Percentiles rank a stretch among this genome's conserved stretches.
phyloP scores from a whole-genome alignment of 1,140 invertebrate genomes.

The Aporrectodea caliginosa region DNA sequence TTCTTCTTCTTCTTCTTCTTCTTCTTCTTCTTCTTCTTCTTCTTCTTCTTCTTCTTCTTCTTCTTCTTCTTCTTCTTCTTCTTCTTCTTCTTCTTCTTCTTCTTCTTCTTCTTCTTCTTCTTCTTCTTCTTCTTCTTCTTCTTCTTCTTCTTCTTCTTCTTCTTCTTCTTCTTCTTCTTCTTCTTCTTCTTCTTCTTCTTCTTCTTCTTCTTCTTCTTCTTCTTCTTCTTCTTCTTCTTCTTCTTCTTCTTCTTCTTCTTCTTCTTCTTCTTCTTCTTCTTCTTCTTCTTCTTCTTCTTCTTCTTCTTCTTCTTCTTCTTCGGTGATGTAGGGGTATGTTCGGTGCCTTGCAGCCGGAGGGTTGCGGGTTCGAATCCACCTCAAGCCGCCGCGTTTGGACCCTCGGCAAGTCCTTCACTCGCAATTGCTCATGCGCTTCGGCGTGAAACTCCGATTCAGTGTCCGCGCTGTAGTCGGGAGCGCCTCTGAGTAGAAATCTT shows the following conservation, averaged over 20 bases:
- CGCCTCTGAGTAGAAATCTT: neutral
- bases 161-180: conserved; percentile 26
- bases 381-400: neutral
- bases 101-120: conserved; percentile 18
- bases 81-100: conserved; percentile 15
- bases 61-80: conserved; percentile 20
- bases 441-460: neutral
- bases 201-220: conserved; percentile 16
- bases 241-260: conserved; percentile 35
- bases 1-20: conserved; percentile 31
- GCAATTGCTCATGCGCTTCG: neutral
- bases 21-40: conserved; percentile 36
- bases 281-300: conserved; percentile 36
- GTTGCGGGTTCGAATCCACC: neutral
- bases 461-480: neutral
- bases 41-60: conserved; percentile 23
- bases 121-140: neutral
- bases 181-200: conserved; percentile 21
- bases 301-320: conserved; percentile 28
- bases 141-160: conserved; percentile 17
- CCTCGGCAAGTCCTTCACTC: no score
- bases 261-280: conserved; percentile 35
- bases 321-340: neutral
- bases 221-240: conserved; percentile 33
- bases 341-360: neutral